Base-by-base conservation (phyloP, 2,888 invertebrate species). In the Drosophila dives region DNA sequence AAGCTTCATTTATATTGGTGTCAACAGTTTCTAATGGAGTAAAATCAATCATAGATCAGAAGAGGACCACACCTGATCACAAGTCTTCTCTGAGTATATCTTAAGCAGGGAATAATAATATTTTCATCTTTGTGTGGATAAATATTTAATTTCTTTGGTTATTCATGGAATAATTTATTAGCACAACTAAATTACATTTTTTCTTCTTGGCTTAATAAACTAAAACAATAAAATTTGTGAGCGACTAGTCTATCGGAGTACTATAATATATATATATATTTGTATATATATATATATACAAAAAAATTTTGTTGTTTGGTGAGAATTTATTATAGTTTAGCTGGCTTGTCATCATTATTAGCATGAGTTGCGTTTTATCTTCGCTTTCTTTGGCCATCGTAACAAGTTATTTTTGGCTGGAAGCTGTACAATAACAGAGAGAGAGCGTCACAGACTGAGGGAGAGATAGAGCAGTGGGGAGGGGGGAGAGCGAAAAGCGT, bases 321-420 rank as follows among this genome's bases (percentile, higher is more conserved):
- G 38, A 36, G 60, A 63, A 63, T 63, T 60, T 42, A 34, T 32
- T 42, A 50, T 49, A 11, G 42, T 33, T 34, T 64, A 38, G 17
- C 42, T 50, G 53, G 38, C 40, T 23, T 74, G 69, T 70, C 78
- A 65, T 72, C 82, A 81, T 77, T 71, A 81, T 77, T 71, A 86
- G 79, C 66, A 64, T 55, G 64, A 72, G 49, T 66, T 74, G 36
- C 26, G 62, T 59, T 70, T 66, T 72, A 60, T 40, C 45, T 45
- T 23, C 29, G 59, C 66, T 53, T 75, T 75, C 75, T 65, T 77
- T 65, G 33, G 8, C 38, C 60, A 33, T 23, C 26, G n/a, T 33
- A 53, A 55, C 51, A 65, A 58, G 72, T 62, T 50, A 20, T 54
- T 59, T 70, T 54, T 32, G 58, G 64, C 77, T 72, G 69, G 67